phyloP scores from a whole-genome alignment of 2,797 vertebrate genomes.

The Sebastes hopkinsi region DNA sequence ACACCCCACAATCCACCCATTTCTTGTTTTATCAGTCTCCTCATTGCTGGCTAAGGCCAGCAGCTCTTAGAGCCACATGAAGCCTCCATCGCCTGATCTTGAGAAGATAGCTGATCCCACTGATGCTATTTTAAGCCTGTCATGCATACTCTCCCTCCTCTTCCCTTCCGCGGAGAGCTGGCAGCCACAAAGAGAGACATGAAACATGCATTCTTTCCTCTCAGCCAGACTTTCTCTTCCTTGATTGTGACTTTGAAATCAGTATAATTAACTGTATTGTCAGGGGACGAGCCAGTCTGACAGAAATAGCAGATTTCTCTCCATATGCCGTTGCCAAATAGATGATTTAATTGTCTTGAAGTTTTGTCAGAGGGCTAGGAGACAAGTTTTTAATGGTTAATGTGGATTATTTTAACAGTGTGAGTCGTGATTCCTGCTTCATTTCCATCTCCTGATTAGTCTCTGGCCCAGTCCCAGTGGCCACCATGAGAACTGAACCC shows the following conservation, averaged over 20 bases:
- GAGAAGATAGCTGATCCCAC: conserved; percentile 72
- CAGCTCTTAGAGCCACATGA: conserved; percentile 44
- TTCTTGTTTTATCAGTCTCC: conserved; percentile 45
- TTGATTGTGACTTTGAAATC: conserved; percentile 71
- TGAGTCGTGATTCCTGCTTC: neutral
- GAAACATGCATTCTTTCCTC: conserved; percentile 63
- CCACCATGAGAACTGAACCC: neutral
- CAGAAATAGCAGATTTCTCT: conserved; percentile 62
- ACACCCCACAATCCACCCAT: conserved; percentile 16
- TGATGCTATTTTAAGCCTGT: conserved; percentile 75
- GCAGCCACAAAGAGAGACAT: conserved; percentile 64
- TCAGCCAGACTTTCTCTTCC: conserved; percentile 51
- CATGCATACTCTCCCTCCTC: conserved; percentile 52
- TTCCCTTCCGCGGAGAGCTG: conserved; percentile 46
- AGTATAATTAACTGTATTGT: conserved; percentile 69
- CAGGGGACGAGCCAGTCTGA: conserved; percentile 53
- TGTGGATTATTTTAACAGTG: neutral
- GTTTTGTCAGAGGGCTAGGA: conserved; percentile 43
- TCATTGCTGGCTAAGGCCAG: conserved; percentile 37
- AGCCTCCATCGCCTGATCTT: conserved; percentile 57
- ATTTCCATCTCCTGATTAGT: conserved; percentile 19
- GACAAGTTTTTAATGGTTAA: neutral
- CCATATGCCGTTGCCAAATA: conserved; percentile 62
- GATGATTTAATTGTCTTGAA: conserved; percentile 56
- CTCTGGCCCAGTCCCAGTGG: neutral